Conservation (phyloP, 2,797 vertebrate species). For the Hoplostethus mediterraneus region DNA sequence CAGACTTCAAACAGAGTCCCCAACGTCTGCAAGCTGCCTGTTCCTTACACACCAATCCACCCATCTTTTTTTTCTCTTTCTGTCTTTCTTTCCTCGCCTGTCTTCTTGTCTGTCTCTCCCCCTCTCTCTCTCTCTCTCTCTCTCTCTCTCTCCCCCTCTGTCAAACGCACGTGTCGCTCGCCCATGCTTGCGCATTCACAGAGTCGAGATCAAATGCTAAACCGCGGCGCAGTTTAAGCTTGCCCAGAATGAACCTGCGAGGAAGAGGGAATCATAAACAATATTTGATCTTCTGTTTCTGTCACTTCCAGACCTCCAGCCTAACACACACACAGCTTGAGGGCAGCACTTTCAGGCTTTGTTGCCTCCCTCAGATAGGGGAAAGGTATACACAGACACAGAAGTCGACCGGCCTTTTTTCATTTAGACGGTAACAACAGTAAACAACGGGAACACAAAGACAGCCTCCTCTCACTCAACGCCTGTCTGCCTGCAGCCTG, state of each 20-base stretch:
- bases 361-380: constrained; percentile 67
- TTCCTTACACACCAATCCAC: constrained; percentile 37
- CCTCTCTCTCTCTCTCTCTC: constrained; percentile 13
- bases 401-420: constrained; percentile 75
- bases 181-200: constrained; percentile 35
- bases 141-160: constrained; percentile 31
- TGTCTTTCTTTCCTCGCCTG: constrained; percentile 58
- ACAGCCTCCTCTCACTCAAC: constrained; percentile 64
- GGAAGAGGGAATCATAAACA: constrained; percentile 73
- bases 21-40: constrained; percentile 43
- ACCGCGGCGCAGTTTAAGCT: constrained; percentile 60
- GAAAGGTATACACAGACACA: constrained; percentile 72
- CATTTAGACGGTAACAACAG: constrained; percentile 71
- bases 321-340: constrained; percentile 74
- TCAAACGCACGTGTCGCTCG: constrained; percentile 62
- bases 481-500: constrained; percentile 72
- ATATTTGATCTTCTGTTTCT: constrained; percentile 77
- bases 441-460: constrained; percentile 78
- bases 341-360: constrained; percentile 78
- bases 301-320: constrained; percentile 76
- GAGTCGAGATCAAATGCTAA: constrained; percentile 73
- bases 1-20: constrained; percentile 67
- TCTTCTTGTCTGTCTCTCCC: constrained; percentile 59
- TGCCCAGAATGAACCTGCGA: constrained; percentile 70
- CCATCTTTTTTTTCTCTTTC: constrained; percentile 42